A percentile compares a stretch with the other conserved stretches of the same genome.
phyloP scores from a whole-genome alignment of 2,888 invertebrate species.

The Conops quadrifasciatus region DNA sequence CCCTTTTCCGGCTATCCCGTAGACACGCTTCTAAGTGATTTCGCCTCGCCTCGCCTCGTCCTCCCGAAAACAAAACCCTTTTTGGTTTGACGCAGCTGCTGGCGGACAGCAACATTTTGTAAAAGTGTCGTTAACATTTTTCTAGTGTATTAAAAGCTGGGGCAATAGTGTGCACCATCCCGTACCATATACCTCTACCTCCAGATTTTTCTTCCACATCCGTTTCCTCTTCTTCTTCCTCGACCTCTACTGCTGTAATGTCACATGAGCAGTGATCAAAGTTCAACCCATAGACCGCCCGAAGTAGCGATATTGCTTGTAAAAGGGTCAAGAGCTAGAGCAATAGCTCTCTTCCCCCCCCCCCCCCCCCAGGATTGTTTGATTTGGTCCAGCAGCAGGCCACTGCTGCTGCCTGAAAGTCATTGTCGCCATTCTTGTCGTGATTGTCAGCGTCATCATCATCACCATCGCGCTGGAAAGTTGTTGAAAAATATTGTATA shows the following conservation, averaged over 20 bases:
- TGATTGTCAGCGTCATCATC: not conserved
- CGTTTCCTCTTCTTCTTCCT: not conserved
- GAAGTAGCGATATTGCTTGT: not conserved
- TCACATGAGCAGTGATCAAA: conserved; percentile 18
- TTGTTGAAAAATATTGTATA: conserved; percentile 15
- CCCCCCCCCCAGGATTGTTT: not conserved
- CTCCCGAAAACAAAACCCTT: not conserved
- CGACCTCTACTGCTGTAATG: not conserved
- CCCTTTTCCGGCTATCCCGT: conserved; percentile 12
- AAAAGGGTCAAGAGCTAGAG: conserved; percentile 21
- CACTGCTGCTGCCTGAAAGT: not conserved
- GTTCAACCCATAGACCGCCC: conserved; percentile 24
- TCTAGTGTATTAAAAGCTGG: conserved; percentile 29
- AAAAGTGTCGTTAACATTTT: conserved; percentile 28
- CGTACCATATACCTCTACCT: not conserved
- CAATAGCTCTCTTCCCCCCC: not conserved
- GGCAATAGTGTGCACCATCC: conserved; percentile 16
- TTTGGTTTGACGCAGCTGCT: not conserved
- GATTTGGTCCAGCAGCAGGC: not conserved
- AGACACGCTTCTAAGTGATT: not conserved
- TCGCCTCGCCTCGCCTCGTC: not conserved
- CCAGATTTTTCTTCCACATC: not conserved
- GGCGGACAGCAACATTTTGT: not conserved
- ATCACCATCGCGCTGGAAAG: not conserved
- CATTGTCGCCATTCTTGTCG: not conserved